Evolutionary conservation across 1,140 invertebrate species (phyloP).

Genomic region (Onthophagus taurus): DNA sequence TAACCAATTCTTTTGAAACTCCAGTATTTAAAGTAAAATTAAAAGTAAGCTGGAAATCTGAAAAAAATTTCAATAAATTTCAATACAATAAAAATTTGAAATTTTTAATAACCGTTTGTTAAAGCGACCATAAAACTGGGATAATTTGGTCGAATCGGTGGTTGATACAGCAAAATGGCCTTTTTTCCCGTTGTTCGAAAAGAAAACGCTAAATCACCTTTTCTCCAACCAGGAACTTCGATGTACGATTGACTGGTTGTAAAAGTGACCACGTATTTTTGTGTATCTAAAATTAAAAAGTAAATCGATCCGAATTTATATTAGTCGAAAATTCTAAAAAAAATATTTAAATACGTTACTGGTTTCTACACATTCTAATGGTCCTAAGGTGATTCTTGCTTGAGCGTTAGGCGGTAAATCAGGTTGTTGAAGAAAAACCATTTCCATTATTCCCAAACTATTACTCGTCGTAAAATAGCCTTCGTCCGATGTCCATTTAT

Average conservation of each 20-base stretch:
- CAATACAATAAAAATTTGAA: background rate
- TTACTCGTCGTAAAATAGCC: conserved; percentile 66
- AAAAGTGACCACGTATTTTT: conserved; percentile 87
- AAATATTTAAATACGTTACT: conserved; percentile 67
- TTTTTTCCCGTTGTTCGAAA: conserved; percentile 84
- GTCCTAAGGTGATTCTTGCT: conserved; percentile 78
- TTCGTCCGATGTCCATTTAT: conserved; percentile 80
- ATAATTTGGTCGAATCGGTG: conserved; percentile 76
- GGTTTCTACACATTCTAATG: conserved; percentile 87
- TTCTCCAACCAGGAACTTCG: conserved; percentile 83
- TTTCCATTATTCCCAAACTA: conserved; percentile 79
- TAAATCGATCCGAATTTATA: too few relatives aligned
- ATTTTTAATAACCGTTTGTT: conserved; percentile 53
- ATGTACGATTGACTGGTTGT: conserved; percentile 86
- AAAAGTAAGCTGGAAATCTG: conserved; percentile 78
- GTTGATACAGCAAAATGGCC: conserved; percentile 83
- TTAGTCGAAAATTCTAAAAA: too few relatives aligned
- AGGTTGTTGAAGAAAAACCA: conserved; percentile 81
- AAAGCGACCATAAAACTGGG: conserved; percentile 84
- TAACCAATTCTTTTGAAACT: conserved; percentile 63
- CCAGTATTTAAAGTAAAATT: conserved; percentile 83
- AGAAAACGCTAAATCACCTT: conserved; percentile 85
- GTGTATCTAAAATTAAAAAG: conserved; percentile 60
- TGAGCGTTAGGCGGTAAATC: conserved; percentile 70
- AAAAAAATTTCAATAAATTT: conserved; percentile 22